A percentile compares a stretch with the other conserved stretches of the same genome.
These are phyloP conservation scores for Colistium nudipinnis DNA, from an alignment of 2,113 vertebrate species.

Conservation along the genomic window DNA sequence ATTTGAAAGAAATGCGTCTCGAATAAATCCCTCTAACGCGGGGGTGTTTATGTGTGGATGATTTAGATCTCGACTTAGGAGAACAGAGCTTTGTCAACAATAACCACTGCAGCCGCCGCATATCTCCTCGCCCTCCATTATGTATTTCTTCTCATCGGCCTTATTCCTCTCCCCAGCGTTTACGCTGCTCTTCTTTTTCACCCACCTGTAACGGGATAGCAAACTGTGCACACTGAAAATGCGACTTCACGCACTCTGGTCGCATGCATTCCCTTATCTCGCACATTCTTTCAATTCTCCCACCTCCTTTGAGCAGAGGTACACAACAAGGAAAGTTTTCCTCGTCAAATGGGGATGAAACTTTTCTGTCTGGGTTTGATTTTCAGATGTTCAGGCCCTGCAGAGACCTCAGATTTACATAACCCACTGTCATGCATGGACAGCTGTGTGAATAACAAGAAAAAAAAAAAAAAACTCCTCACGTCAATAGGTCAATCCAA, in stretches of 20 bases:
- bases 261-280: constrained; percentile 2
- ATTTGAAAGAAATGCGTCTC: constrained; percentile 36
- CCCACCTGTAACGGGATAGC: not conserved
- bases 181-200: not conserved
- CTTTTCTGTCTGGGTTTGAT: too few relatives aligned
- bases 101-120: constrained; percentile 41
- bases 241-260: not conserved
- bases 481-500: too few relatives aligned
- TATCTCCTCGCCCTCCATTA: constrained; percentile 34
- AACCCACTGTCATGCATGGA: not conserved
- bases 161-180: constrained; percentile 9
- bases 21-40: constrained; percentile 50
- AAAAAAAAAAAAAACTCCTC: too few relatives aligned
- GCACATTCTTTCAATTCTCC: not conserved
- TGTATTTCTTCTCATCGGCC: constrained; percentile 1
- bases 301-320: not conserved
- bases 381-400: not conserved
- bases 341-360: constrained; percentile 5
- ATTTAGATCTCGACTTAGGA: constrained; percentile 56
- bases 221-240: not conserved
- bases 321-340: not conserved
- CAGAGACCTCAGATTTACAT: not conserved
- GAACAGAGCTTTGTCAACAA: constrained; percentile 60
- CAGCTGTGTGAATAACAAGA: too few relatives aligned
- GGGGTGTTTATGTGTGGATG: constrained; percentile 52